These are phyloP conservation scores for Caenorhabditis briggsae DNA, from an alignment of 1,140 invertebrate genomes.

Conservation along the genomic window DNA sequence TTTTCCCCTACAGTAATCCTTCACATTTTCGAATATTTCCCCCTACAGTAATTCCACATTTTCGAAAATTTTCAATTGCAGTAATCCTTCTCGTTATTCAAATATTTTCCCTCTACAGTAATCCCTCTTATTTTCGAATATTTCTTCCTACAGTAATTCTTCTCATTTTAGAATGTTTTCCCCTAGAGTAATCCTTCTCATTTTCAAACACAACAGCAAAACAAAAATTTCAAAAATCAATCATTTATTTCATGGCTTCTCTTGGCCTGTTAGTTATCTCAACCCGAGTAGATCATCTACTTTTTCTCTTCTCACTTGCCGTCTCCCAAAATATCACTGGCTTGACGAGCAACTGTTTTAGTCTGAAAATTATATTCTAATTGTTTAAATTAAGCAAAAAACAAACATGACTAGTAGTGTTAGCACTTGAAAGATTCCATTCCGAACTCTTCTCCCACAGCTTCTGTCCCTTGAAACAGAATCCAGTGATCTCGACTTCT, in stretches of 20 bases:
- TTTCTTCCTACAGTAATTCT: too few relatives aligned
- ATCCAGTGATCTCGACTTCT: slow-evolving; percentile 22
- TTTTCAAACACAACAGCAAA: too few relatives aligned
- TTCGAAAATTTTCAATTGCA: too few relatives aligned
- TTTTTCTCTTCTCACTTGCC: not conserved
- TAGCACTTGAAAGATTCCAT: slow-evolving; percentile 12
- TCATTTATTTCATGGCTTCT: not conserved
- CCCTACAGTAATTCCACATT: too few relatives aligned
- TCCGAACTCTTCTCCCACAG: slow-evolving; percentile 34
- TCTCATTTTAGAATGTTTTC: too few relatives aligned
- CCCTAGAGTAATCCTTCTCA: too few relatives aligned
- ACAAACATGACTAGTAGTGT: slow-evolving; percentile 39
- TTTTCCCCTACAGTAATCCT: too few relatives aligned
- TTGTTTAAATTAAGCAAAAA: not conserved
- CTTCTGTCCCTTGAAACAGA: slow-evolving; percentile 35
- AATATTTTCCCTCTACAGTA: too few relatives aligned
- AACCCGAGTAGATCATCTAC: slow-evolving; percentile 1
- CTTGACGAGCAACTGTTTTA: slow-evolving; percentile 48
- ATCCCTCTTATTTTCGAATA: too few relatives aligned
- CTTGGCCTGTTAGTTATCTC: not conserved
- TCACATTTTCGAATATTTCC: too few relatives aligned
- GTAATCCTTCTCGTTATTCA: too few relatives aligned
- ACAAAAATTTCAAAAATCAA: not conserved
- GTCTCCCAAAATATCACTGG: slow-evolving; percentile 30
- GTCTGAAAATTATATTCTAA: not conserved